Evolutionary conservation across 2,797 vertebrate genomes (phyloP), one percentile per base, ranked within the genome.

Genomic region (Dermochelys coriacea): DNA sequence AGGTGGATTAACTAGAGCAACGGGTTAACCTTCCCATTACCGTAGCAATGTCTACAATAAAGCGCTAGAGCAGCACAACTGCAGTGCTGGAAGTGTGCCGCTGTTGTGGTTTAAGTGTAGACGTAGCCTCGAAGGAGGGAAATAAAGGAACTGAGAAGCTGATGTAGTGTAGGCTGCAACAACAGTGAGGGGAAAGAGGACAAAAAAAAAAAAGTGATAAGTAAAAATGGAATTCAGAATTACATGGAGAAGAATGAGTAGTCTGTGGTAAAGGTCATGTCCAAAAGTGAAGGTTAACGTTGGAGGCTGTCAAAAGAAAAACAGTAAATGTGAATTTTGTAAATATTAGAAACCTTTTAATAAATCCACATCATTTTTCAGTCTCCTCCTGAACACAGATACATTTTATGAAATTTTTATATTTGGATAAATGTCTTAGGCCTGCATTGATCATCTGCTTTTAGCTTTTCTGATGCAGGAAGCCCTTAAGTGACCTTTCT

Each of bases 401-500:
- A n/a, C 45, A 64, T 37, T 82, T 80, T 93, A 89, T 51, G 37
- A 83, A 85, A 19, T 41, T 68, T 79, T 12, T 45, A 49, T 34
- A 29, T 71, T 51, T 12, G 82, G 81, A 64, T n/a, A 82, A 34
- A n/a, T 57, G 45, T 21, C 47, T 90, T 77, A 81, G 87, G 47
- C 86, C 41, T 80, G 77, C 82, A 82, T 52, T 59, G 80, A 87
- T 81, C 41, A 29, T 37, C 14, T 93, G 52, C 37, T 91, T 94
- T 90, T 87, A 78, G 51, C 37, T 79, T 15, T 93, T 45, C 71
- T 94, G 52, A 81, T 55, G 74, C 64, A 92, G 16, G 25, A 37
- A 91, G 49, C 34, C 52, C 90, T 71, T 79, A 86, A 82, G 12
- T 87, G 80, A 92, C 80, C 84, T 95, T 87, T 92, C 51, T 89